A percentile compares a stretch with the other conserved stretches of the same genome.
phyloP scores from a whole-genome alignment of 2,797 vertebrate species.

The Leuciscus waleckii region DNA sequence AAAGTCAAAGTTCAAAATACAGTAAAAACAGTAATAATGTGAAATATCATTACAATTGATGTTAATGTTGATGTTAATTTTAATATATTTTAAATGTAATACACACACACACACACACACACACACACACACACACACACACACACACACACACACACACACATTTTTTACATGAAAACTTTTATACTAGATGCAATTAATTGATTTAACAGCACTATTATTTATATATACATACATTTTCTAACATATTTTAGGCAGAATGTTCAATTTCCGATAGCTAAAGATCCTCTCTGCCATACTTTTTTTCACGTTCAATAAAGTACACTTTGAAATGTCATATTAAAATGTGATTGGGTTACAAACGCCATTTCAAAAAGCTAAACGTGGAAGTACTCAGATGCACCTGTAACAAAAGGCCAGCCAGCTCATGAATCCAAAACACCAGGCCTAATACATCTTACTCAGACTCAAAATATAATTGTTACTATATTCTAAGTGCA shows the following conservation, averaged over 20 bases:
- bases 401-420: not conserved
- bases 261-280: not conserved
- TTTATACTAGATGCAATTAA: too few species aligned
- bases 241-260: too few species aligned
- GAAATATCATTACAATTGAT: too few species aligned
- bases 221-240: too few species aligned
- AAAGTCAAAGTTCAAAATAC: too few species aligned
- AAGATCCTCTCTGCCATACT: not conserved
- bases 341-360: not conserved
- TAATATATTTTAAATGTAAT: not conserved
- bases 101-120: too few species aligned
- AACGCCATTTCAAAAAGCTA: not conserved
- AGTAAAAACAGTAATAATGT: too few species aligned
- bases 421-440: not conserved
- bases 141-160: too few species aligned
- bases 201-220: too few species aligned
- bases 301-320: not conserved
- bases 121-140: too few species aligned
- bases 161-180: too few species aligned
- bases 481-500: slow-evolving; percentile 1
- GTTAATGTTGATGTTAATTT: too few species aligned
- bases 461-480: slow-evolving; percentile 7
- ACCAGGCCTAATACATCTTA: not conserved
- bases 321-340: not conserved
- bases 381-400: not conserved